Base-by-base conservation (phyloP, 2,888 invertebrate species). In the Ischnura elegans region DNA sequence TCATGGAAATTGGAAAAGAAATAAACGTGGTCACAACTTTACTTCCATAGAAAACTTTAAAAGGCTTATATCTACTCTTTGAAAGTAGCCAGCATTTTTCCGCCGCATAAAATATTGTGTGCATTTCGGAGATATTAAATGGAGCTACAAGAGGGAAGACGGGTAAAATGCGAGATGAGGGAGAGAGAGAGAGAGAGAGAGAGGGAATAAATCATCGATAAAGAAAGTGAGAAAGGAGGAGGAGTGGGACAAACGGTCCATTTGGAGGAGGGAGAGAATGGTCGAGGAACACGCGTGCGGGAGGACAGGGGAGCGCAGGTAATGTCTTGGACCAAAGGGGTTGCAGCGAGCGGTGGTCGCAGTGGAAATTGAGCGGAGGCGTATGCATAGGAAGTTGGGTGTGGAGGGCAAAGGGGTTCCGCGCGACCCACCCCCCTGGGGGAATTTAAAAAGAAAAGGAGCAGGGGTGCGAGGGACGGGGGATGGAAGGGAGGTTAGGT, bases 351-450 rank as follows among this genome's bases (percentile, higher is more conserved):
- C 10, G 55, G 42, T 21, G n/a, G 61, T 55, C n/a, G n/a, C n/a
- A n/a, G n/a, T 51, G 61, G 42, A 25, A 46, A n/a, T 25, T n/a
- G 86, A 46, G n/a, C 3, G 46, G 43, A 61, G 55, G 36, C 36
- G 90, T 36, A 36, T 51, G 51, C 87, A 51, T 43, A n/a, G 43
- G 45, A 45, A 90, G 51, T 55, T 87, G 61, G 25, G 45, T 43
- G 61, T 55, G 51, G 8, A 51, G 90, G 61, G n/a, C n/a, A 45
- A 42, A 90, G 90, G 42, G 61, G 90, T 86, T 45, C 10, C 86
- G 86, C 86, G 86, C 45, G 45, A 25, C n/a, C 21, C 86, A 45
- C 86, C 45, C n/a, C 86, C n/a, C 16, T n/a, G 46, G 86, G 86
- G n/a, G 36, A 43, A 46, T 45, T 86, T 45, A 86, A 86, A 86